A percentile compares a stretch with the other conserved stretches of the same genome.
Evolutionary conservation across 2,113 vertebrate species (phyloP).

Genomic region (Scolopax mira): DNA sequence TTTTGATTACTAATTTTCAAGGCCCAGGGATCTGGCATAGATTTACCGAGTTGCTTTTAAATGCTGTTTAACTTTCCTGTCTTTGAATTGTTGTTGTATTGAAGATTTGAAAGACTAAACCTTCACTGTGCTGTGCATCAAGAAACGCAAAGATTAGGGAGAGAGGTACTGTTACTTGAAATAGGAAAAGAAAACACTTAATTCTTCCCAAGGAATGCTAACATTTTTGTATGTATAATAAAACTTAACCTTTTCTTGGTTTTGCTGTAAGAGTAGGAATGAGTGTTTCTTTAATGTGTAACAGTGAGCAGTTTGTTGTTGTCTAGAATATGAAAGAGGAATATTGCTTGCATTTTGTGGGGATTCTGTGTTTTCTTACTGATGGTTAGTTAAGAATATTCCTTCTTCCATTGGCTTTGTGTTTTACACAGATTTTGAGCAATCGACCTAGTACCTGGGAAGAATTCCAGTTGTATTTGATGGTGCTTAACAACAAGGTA

Average conservation of each 20-base stretch:
- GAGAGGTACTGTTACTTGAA: not conserved
- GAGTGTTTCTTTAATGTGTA: not conserved
- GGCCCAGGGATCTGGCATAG: not conserved
- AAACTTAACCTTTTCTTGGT: not conserved
- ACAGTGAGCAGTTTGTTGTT: not conserved
- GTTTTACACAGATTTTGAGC: not conserved
- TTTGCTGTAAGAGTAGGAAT: not conserved
- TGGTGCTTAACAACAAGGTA: not conserved
- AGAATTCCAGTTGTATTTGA: not conserved
- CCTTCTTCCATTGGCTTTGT: not conserved
- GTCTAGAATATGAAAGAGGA: not conserved
- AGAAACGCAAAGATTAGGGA: not conserved
- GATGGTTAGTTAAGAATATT: not conserved
- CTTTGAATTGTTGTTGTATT: not conserved
- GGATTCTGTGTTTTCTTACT: not conserved
- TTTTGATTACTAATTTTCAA: not conserved
- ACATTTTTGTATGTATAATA: not conserved
- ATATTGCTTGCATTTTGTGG: not conserved
- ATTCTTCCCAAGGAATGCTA: not conserved
- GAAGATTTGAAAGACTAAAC: not conserved
- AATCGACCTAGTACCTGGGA: rapidly evolving
- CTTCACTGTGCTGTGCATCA: not conserved
- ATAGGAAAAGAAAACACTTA: not conserved
- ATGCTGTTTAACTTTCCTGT: not conserved
- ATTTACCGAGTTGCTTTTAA: not conserved